Conservation (phyloP, 2,888 invertebrate genomes). For the Colostygia pectinataria region DNA sequence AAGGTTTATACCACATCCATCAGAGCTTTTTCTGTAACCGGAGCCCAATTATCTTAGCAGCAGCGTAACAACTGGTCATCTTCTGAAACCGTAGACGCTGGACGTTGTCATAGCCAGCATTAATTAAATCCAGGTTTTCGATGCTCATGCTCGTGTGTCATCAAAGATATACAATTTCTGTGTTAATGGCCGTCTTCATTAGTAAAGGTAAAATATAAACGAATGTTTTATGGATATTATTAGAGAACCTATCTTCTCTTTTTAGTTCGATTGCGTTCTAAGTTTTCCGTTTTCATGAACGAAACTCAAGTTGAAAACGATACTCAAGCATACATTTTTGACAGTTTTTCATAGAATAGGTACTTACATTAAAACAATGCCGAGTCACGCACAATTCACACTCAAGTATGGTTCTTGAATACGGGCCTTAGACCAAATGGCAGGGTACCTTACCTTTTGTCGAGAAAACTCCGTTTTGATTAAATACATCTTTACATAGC, state of each 20-base stretch:
- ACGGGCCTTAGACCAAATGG: no score
- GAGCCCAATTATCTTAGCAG: slow-evolving; percentile 64
- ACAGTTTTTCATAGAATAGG: no score
- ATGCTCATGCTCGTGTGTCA: slow-evolving; percentile 59
- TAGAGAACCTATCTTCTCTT: slow-evolving; percentile 1
- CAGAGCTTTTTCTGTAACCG: slow-evolving; percentile 54
- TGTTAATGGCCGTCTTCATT: slow-evolving; percentile 64
- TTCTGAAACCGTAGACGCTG: slow-evolving; percentile 60
- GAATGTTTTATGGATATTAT: slow-evolving; percentile 13
- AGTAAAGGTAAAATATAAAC: slow-evolving; percentile 21
- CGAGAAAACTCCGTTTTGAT: no score
- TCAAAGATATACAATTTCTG: slow-evolving; percentile 66
- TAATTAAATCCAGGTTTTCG: slow-evolving; percentile 50
- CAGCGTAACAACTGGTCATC: slow-evolving; percentile 57
- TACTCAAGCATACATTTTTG: no score
- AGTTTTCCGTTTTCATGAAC: no score
- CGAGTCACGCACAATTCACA: no score
- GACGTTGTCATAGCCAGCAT: slow-evolving; percentile 40
- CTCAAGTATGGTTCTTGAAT: no score
- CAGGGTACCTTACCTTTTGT: no score
- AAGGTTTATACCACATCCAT: slow-evolving; percentile 34
- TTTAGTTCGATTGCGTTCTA: slow-evolving; percentile 4
- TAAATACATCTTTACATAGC: no score
- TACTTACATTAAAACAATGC: no score
- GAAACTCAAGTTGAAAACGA: no score